Evolutionary conservation across 1,140 invertebrate genomes (phyloP), one percentile per base, ranked within the genome.

Genomic region (Drosophila lini): DNA sequence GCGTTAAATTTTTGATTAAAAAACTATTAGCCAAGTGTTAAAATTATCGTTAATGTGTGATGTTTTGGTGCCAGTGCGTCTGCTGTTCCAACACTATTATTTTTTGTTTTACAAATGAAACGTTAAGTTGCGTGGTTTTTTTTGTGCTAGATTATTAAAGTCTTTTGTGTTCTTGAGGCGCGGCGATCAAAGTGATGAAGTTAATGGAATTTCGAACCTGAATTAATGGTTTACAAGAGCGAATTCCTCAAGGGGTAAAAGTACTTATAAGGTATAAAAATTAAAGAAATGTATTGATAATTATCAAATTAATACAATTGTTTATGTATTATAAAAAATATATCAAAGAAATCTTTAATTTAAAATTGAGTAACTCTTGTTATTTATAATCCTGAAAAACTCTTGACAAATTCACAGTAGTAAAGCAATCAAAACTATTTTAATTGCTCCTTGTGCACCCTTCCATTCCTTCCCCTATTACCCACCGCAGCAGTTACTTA

Each of bases 1-100:
- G 85, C 84, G 85, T 89, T 74, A 89, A 89, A 89, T 89, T 89
- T 88, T 90, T 61, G 82, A 89, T 89, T 63, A 89, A 89, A 90
- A 84, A 84, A 84, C 84, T 90, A 89, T 89, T 89, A 90, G 85
- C 81, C 63, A 89, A 89, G 84, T 89, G 85, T 84, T 68, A 81
- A 89, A 76, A 52, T 62, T 58, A 89, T 84, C 63, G 80, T 84
- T 84, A 89, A 84, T 73, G 38, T 53, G 48, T 28, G 52, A 45
- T 65, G 40, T 31, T 55, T 56, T 25, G 85, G 84, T 89, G 84
- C 84, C 84, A 81, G 75, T 74, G 65, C 69, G 84, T 89, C 84
- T 88, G 78, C 65, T 73, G 53, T 71, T 71, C 28, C 65, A 59
- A 50, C 36, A 41, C 25, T 38, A n/a, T 74, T 53, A 50, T 61